phyloP scores from a whole-genome alignment of 2,113 vertebrate genomes.

The Hoplias malabaricus region DNA sequence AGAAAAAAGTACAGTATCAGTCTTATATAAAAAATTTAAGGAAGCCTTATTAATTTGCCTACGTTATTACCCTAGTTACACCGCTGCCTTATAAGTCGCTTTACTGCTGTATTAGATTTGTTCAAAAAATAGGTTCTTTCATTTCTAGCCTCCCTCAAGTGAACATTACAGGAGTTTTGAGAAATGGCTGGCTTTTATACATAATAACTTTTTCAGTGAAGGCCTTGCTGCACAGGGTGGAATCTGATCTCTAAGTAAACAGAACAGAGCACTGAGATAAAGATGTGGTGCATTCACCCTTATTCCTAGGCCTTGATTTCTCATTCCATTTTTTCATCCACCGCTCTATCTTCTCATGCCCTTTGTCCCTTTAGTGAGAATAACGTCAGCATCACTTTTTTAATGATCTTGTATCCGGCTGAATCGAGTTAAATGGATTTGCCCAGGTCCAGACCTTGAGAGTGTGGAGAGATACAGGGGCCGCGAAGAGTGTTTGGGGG shows the following conservation, averaged over 20 bases:
- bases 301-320: background rate
- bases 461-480: background rate
- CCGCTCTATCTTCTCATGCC: slow-evolving; percentile 42
- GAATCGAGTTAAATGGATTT: slow-evolving; percentile 57
- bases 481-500: background rate
- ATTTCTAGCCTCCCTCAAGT: background rate
- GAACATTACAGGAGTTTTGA: background rate
- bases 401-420: slow-evolving; percentile 46
- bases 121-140: background rate
- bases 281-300: background rate
- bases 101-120: background rate
- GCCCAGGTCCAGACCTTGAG: slow-evolving; percentile 47
- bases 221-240: background rate
- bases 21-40: no score
- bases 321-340: slow-evolving; percentile 30
- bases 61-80: no score
- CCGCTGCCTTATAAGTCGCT: no score
- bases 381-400: slow-evolving; percentile 59
- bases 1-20: no score
- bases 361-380: slow-evolving; percentile 46
- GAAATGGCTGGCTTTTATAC: background rate
- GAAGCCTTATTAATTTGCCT: no score
- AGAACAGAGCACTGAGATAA: background rate
- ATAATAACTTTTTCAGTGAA: background rate
- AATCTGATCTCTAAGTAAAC: slow-evolving; percentile 3